Percentiles rank a stretch among this genome's conserved stretches.
These are phyloP conservation scores for Eriocheir sinensis DNA, from an alignment of 1,140 invertebrate species.

Conservation along the genomic window DNA sequence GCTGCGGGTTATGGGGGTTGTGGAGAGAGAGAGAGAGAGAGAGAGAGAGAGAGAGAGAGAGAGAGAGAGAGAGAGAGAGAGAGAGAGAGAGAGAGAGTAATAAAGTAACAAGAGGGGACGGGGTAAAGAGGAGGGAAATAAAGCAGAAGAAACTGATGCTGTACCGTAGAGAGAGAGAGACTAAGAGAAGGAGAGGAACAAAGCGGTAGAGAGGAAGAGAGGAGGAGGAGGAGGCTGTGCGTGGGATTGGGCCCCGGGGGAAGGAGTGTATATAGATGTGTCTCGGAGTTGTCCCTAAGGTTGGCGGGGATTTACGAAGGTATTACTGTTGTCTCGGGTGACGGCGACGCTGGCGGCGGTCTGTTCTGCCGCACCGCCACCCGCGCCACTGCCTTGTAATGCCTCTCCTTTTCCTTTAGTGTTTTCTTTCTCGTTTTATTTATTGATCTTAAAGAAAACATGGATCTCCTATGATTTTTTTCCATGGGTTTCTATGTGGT, in stretches of 20 bases:
- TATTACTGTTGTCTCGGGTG: not conserved
- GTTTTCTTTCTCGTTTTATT: no score
- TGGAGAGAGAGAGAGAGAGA: not conserved
- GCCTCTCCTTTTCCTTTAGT: no score
- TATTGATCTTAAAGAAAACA: no score
- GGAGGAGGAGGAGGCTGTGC: not conserved
- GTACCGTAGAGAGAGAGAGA: no score
- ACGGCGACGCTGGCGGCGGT: no score
- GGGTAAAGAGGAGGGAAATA: not conserved
- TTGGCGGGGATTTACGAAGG: not conserved
- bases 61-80: constrained; percentile 47
- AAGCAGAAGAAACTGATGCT: no score
- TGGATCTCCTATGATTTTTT: no score
- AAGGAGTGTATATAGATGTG: not conserved
- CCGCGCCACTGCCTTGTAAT: no score
- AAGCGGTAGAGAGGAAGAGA: not conserved
- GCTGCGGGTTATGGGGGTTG: not conserved
- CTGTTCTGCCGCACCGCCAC: no score
- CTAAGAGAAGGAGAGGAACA: no score
- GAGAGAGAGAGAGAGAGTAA: not conserved
- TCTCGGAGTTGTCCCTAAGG: not conserved
- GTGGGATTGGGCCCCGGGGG: not conserved
- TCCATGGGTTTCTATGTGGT: no score
- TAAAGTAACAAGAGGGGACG: not conserved
- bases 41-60: constrained; percentile 45